phyloP scores from a whole-genome alignment of 2,888 invertebrate species.

The Criorhina ranunculi region DNA sequence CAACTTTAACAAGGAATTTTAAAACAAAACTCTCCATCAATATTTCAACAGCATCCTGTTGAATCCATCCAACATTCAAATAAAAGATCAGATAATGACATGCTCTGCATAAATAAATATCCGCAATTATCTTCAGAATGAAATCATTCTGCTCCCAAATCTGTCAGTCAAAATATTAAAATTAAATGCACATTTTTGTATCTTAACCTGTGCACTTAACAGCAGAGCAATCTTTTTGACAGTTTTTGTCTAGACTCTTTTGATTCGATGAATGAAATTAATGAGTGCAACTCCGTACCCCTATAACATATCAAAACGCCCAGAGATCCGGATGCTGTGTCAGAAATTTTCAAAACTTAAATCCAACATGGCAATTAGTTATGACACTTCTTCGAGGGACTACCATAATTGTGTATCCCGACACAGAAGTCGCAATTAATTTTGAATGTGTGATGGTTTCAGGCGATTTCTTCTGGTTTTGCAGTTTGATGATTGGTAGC shows the following conservation, averaged over 20 bases:
- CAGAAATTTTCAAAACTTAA: constrained; percentile 62
- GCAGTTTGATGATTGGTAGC: constrained; percentile 59
- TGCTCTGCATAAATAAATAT: not conserved
- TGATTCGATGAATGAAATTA: constrained; percentile 67
- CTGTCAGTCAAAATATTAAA: constrained; percentile 71
- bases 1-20: too few species aligned
- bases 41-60: not conserved
- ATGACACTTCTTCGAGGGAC: constrained; percentile 62
- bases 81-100: constrained; percentile 1
- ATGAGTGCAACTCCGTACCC: constrained; percentile 40
- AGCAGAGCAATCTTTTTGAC: constrained; percentile 48
- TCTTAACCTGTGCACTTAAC: constrained; percentile 5
- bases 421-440: constrained; percentile 69
- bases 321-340: constrained; percentile 54
- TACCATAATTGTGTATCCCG: constrained; percentile 65
- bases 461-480: constrained; percentile 49
- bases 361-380: constrained; percentile 73
- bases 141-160: constrained; percentile 39
- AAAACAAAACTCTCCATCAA: not conserved
- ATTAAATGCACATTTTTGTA: constrained; percentile 27
- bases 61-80: not conserved
- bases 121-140: constrained; percentile 31
- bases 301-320: constrained; percentile 40
- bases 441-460: constrained; percentile 59
- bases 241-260: constrained; percentile 72